Base-by-base conservation (phyloP, 1,140 invertebrate species). In the Glossosoma conforme region DNA sequence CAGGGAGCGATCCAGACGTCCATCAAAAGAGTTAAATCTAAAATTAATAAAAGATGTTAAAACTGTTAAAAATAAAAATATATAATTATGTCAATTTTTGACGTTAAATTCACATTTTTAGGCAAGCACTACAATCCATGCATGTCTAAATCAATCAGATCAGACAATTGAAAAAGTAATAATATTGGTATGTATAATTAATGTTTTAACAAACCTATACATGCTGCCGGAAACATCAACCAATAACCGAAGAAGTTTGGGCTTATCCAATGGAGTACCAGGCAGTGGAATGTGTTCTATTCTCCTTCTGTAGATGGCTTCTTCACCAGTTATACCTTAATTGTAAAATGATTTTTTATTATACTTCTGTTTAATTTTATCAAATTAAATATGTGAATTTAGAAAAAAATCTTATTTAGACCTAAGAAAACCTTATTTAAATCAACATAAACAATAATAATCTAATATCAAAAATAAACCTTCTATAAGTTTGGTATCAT, bases 401-500 rank as follows among this genome's bases (percentile, higher is more conserved):
- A n/a, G n/a, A n/a, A n/a, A n/a, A n/a, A n/a, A n/a, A n/a, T n/a
- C n/a, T n/a, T n/a, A n/a, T n/a, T n/a, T n/a, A n/a, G n/a, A n/a
- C n/a, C n/a, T n/a, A n/a, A n/a, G n/a, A n/a, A n/a, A n/a, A n/a
- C n/a, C n/a, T n/a, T n/a, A n/a, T n/a, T n/a, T n/a, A n/a, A n/a
- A n/a, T n/a, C n/a, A n/a, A n/a, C n/a, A n/a, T n/a, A 30, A 30
- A 30, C 9, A 30, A 30, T 30, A 30, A n/a, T 9, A 9, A n/a
- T 30, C 28, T 30, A n/a, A 9, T 9, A n/a, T 9, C 28, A 9
- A 9, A 30, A 9, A 20, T 14, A 19, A 21, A 76, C 84, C 93
- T 79, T 98, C 96, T 62, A 98, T 94, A 40, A 98, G 77, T 70
- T 97, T 97, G 0, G 84, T 84, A 63, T 98, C 96, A 65, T 98